These are phyloP conservation scores for Laterallus jamaicensis DNA, from an alignment of 2,113 vertebrate species.

Conservation along the genomic window DNA sequence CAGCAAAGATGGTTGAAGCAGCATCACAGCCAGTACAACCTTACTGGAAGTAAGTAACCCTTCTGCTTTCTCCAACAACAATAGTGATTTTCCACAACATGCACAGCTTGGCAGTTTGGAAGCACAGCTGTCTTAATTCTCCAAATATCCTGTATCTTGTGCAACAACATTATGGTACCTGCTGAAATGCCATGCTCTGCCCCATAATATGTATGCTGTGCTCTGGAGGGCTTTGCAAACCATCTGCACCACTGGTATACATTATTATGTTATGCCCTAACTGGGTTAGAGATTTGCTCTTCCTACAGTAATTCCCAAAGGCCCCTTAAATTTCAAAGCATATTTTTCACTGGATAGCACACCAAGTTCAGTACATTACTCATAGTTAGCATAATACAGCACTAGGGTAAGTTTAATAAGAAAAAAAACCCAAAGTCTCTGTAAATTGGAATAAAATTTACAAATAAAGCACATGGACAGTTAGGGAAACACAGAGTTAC, in stretches of 20 bases:
- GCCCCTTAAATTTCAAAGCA: not conserved
- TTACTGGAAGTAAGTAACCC: conserved; percentile 14
- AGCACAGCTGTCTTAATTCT: not conserved
- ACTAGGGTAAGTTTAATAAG: not conserved
- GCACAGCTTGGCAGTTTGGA: not conserved
- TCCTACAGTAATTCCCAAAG: not conserved
- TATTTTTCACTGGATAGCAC: not conserved
- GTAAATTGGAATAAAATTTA: not conserved
- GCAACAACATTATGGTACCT: not conserved
- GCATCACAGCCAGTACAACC: not conserved
- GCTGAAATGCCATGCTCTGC: not conserved
- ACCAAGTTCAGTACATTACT: not conserved
- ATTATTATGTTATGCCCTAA: not conserved
- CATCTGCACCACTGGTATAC: not conserved
- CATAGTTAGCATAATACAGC: not conserved
- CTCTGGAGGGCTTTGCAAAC: not conserved
- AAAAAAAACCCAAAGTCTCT: not conserved
- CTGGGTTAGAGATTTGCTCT: not conserved
- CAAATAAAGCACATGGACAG: not conserved
- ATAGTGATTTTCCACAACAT: not conserved
- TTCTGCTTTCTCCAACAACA: conserved; percentile 45
- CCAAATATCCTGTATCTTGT: not conserved
- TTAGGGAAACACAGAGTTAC: not conserved
- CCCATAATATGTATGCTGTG: not conserved
- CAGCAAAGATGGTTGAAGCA: not conserved